Conservation (phyloP, 2,113 vertebrate species). For the Brachionichthys hirsutus region DNA sequence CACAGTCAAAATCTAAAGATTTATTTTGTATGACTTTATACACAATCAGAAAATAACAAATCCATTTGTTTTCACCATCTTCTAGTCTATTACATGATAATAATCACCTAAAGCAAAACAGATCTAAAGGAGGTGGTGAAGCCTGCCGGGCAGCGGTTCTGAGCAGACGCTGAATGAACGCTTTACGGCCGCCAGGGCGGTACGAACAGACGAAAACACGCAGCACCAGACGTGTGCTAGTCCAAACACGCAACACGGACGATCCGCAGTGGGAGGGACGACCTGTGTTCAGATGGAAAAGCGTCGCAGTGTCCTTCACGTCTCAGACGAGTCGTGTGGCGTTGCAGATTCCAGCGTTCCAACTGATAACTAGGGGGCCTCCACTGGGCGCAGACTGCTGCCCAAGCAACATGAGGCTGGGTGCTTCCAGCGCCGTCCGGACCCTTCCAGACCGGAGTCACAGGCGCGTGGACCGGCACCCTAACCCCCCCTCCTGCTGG, state of each 20-base stretch:
- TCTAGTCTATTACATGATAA: constrained; percentile 64
- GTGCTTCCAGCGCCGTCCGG: too few relatives aligned
- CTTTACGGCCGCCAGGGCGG: too few relatives aligned
- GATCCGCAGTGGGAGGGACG: too few relatives aligned
- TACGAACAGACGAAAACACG: too few relatives aligned
- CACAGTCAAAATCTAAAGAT: constrained; percentile 59
- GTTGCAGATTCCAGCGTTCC: too few relatives aligned
- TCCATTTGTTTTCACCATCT: constrained; percentile 44
- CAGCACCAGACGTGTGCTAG: too few relatives aligned
- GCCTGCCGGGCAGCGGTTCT: constrained; percentile 31
- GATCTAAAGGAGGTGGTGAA: constrained; percentile 38
- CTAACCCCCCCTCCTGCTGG: constrained; percentile 33
- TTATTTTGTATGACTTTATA: constrained; percentile 64
- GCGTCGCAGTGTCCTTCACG: too few relatives aligned
- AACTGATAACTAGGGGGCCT: too few relatives aligned
- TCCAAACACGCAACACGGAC: too few relatives aligned
- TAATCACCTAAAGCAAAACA: constrained; percentile 58
- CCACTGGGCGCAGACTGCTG: neutral
- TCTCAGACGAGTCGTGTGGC: too few relatives aligned
- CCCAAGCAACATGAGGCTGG: too few relatives aligned
- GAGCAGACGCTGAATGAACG: constrained; percentile 23
- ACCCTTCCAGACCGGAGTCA: constrained; percentile 18
- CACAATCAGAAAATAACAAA: constrained; percentile 61
- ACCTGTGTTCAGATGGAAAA: too few relatives aligned
- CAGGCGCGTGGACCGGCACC: constrained; percentile 9